Evolutionary conservation across 2,113 vertebrate species (phyloP), one percentile per base, ranked within the genome.

Genomic region (Tautogolabrus adspersus): DNA sequence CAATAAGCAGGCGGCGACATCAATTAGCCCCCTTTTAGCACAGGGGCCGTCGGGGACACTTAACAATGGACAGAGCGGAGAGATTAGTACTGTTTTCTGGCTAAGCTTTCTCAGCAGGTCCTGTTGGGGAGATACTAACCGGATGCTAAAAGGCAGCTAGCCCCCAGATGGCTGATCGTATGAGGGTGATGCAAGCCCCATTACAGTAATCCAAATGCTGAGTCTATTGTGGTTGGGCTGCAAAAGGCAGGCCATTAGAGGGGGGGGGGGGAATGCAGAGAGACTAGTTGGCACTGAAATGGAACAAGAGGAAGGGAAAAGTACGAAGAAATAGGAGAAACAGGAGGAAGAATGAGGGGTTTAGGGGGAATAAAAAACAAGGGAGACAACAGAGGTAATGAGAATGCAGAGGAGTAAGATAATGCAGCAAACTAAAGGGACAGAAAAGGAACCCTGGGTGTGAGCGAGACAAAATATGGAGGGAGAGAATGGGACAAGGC

Each of bases 1-100:
- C 72, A 82, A 70, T 84, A 77, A 90, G 69, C 88, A 52, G 83
- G 57, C 89, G 79, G 89, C 86, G 74, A 90, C 91, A 92, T 92
- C 91, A 92, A 92, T 92, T 92, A 92, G 88, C 65, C 82, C 51
- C 57, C 77, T 88, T 89, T 89, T 79, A 90, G 88, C 63, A 21
- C 66, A 18, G 51, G 72, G 44, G 73, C 83, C 75, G 18, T 40
- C 42, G 3, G 85, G 78, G 81, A 76, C 54, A 18, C 21, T 46
- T 51, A 72, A 91, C 89, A 92, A 89, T 77, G 46, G 86, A 66
- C 61, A 49, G 54, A 34, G 60, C 65, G 72, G 51, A 52, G 73
- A 85, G 91, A 92, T 91, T 88, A 91, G 66, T 70, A 62, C 68
- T 42, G 30, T 42, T 83, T n/a, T 82, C 51, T 63, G 66, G 87